Evolutionary conservation across 2,797 vertebrate species (phyloP).

Genomic region (Adelosebastes latens): DNA sequence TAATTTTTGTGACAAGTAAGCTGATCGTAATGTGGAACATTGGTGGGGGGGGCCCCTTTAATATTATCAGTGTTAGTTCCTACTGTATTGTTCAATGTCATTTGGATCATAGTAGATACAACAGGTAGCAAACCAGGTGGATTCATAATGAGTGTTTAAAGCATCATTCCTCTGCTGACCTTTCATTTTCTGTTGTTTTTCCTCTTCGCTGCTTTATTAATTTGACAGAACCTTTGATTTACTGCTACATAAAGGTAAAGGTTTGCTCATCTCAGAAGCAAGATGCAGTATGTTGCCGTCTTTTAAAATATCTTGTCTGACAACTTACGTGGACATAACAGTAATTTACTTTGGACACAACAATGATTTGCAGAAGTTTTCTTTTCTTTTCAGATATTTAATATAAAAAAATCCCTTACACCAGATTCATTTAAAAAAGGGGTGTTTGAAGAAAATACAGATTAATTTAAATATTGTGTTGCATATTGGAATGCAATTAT

Average conservation of each 20-base stretch:
- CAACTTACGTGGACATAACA: background rate
- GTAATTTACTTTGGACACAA: background rate
- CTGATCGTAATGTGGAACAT: background rate
- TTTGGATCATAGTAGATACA: background rate
- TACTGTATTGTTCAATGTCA: background rate
- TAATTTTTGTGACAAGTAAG: background rate
- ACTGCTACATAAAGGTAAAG: background rate
- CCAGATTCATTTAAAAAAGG: background rate
- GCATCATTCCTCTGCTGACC: background rate
- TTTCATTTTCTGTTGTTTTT: background rate
- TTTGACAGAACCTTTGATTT: conserved; percentile 6
- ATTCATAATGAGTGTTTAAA: background rate
- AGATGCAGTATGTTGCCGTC: background rate
- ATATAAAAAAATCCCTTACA: background rate
- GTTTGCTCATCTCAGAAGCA: background rate
- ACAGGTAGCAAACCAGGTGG: background rate
- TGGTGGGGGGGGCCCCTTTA: background rate
- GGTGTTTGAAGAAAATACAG: background rate
- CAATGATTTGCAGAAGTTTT: conserved; percentile 1
- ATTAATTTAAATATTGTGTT: background rate
- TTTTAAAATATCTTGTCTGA: background rate
- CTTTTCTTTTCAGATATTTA: background rate
- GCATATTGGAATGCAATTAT: background rate
- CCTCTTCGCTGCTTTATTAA: background rate
- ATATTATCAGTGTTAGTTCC: background rate